Evolutionary conservation across 2,888 invertebrate genomes (phyloP), one percentile per base, ranked within the genome.

Genomic region (Pseudanteris insignis): DNA sequence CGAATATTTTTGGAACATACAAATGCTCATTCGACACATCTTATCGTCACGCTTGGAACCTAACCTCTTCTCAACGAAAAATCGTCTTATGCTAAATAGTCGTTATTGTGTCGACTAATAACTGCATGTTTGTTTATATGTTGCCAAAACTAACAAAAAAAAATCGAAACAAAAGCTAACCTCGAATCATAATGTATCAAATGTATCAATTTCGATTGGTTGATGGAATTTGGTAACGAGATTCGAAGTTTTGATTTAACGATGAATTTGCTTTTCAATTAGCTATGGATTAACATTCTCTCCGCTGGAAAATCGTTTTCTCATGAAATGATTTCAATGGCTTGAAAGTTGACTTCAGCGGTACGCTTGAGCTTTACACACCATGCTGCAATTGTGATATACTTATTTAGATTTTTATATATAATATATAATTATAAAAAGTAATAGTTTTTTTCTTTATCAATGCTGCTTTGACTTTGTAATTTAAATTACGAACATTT

Each of bases 341-440:
- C 48, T 54, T 47, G 29, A 26, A 54, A 54, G 26, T 54, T 54
- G 33, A 24, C 43, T n/a, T 38, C 28, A 18, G 6, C 28, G 46
- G 37, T 48, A 25, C 18, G 46, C 43, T 38, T 48, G 24, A 43
- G 41, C 54, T 61, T 54, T 44, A 25, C 37, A 48, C 37, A 48
- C 43, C 33, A 50, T 50, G 48, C 47, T 59, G 36, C 46, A 53
- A 46, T 58, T 59, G 53, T 53, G 46, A 53, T 46, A 47, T n/a
- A n/a, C n/a, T n/a, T n/a, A n/a, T n/a, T n/a, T n/a, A n/a, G n/a
- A n/a, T n/a, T n/a, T 53, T 33, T 28, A 37, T 36, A 30, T 29
- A 37, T 11, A n/a, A n/a, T n/a, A n/a, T n/a, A n/a, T 21, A 21
- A 3, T 3, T 21, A 33, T 40, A 34, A 41, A 13, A 57, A 25